Base-by-base conservation (phyloP, 1,140 invertebrate species). In the Bombyx mandarina region DNA sequence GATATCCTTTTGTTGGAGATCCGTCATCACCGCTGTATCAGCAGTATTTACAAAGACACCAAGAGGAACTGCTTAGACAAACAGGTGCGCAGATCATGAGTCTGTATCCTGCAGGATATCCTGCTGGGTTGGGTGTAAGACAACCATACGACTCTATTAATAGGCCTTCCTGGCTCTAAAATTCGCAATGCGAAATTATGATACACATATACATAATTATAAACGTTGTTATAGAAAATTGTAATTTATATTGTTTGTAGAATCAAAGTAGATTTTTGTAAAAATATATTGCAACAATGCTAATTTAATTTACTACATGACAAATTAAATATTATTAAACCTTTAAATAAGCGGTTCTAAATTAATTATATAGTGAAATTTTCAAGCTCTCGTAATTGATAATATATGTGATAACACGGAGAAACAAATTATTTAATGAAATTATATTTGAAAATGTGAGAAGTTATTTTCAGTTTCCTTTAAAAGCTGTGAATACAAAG, bases 101-200 rank as follows among this genome's bases (percentile, higher is more conserved):
- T 71, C 88, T 88, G n/a, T 92, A 92, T 70, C 91, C 92, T 0
- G 80, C 91, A 0, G 90, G 89, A 3, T 93, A 93, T 69, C 89
- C 77, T 77, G 88, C 77, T 76, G 83, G 57, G 18, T 82, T 94
- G 56, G 90, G 91, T 54, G 92, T 93, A 68, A 88, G 91, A 44
- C 92, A 93, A 70, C 91, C 91, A 7, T 93, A 92, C 65, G 92
- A 93, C 69, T 76, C 90, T 10, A 90, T 92, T 63, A 91, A 90
- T 58, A 73, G 90, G 69, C 89, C 89, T 42, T 88, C 89, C 5
- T 91, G 89, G 90, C 80, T 88, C 54, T 88, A 80, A 73, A 52
- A 10, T 47, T 10, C 43, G 45, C 22, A 50, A 57, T 56, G 44
- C 46, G 59, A 62, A 57, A 48, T 54, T 59, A 54, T 35, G 26